A percentile compares a stretch with the other conserved stretches of the same genome.
These are phyloP conservation scores for Accipiter virgatus DNA, from an alignment of 2,113 vertebrate genomes.

Conservation along the genomic window DNA sequence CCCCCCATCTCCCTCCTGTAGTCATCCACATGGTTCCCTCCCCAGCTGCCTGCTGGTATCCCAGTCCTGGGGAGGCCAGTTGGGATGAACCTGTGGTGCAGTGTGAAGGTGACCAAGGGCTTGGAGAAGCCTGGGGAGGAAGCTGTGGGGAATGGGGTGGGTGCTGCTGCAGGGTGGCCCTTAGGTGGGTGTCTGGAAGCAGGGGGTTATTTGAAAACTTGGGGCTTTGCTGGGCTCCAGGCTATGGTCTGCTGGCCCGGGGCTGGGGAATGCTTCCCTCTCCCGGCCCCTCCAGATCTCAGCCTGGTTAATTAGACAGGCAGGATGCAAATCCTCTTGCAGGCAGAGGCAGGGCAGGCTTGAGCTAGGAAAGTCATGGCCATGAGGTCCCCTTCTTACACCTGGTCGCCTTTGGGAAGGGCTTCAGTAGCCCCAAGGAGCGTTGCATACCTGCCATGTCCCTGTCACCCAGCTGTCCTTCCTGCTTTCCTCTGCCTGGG, in stretches of 20 bases:
- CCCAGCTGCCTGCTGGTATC: not conserved
- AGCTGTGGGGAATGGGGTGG: not conserved
- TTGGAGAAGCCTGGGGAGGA: not conserved
- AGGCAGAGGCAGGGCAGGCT: not conserved
- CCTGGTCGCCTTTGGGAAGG: not conserved
- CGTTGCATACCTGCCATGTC: not conserved
- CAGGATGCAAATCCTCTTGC: not conserved
- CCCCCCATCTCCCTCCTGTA: not conserved
- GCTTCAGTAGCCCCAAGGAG: not conserved
- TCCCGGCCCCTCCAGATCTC: not conserved
- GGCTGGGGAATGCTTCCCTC: not conserved
- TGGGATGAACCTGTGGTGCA: not conserved
- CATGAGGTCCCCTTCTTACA: not conserved
- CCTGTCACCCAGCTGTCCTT: not conserved
- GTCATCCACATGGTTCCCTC: not conserved
- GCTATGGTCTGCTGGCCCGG: not conserved
- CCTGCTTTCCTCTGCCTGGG: not conserved
- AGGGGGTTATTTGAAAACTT: accelerated
- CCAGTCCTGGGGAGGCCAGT: not conserved
- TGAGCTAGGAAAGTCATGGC: not conserved
- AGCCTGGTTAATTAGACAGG: not conserved
- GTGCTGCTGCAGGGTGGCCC: not conserved
- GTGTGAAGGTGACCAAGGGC: not conserved
- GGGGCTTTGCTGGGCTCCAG: not conserved
- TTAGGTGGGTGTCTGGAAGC: not conserved